phyloP scores from a whole-genome alignment of 2,113 vertebrate genomes.

The Saguinus imperator region DNA sequence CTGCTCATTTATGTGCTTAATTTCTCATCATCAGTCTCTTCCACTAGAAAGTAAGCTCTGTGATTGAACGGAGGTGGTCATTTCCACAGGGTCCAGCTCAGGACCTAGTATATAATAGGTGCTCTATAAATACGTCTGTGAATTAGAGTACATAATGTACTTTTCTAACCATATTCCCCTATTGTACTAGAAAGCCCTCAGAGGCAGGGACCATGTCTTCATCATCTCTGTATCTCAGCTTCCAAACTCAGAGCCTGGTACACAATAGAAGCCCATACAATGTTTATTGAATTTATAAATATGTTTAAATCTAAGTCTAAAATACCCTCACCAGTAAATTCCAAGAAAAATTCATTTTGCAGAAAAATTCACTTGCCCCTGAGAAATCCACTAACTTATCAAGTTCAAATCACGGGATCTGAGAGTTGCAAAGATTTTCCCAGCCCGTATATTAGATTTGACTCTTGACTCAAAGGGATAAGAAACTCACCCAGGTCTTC shows the following conservation, averaged over 20 bases:
- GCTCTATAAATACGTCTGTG: neutral
- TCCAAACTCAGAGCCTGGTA: neutral
- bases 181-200: neutral
- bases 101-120: neutral
- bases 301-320: neutral
- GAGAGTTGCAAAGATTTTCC: neutral
- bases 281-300: neutral
- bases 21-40: neutral
- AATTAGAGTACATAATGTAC: neutral
- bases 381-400: slow-evolving; percentile 3
- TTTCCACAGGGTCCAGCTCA: neutral
- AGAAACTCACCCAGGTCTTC: neutral
- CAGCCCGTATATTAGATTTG: neutral
- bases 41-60: neutral
- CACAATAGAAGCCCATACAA: neutral
- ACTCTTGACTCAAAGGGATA: neutral
- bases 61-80: neutral
- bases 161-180: neutral
- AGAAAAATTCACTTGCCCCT: neutral
- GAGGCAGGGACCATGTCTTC: neutral
- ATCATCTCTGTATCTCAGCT: neutral
- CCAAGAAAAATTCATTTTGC: neutral
- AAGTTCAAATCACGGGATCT: neutral
- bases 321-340: neutral
- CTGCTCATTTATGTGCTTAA: neutral